Evolutionary conservation across 1,140 invertebrate genomes (phyloP).

Genomic region (Heliconius eleuchia): DNA sequence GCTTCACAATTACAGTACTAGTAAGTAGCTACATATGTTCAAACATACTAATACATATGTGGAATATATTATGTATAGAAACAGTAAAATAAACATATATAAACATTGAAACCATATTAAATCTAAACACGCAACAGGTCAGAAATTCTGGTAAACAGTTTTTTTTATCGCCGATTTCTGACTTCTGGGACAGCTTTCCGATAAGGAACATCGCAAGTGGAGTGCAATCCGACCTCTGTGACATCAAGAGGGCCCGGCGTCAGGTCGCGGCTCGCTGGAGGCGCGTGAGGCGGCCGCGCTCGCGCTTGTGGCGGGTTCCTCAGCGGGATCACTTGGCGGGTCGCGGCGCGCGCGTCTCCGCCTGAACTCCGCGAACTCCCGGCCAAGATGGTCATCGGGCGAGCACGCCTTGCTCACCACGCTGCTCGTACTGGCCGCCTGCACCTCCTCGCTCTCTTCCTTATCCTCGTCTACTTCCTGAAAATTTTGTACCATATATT

Average conservation of each 20-base stretch:
- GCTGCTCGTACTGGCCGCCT: slow-evolving; percentile 62
- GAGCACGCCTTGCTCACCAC: slow-evolving; percentile 50
- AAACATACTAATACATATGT: too few relatives aligned
- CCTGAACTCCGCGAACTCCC: slow-evolving; percentile 58
- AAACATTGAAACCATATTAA: too few relatives aligned
- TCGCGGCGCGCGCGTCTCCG: slow-evolving; percentile 47
- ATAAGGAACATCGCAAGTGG: background rate
- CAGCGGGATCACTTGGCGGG: slow-evolving; percentile 61
- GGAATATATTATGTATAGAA: too few relatives aligned
- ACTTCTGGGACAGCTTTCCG: too few relatives aligned
- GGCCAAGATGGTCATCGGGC: slow-evolving; percentile 50
- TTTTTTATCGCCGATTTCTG: too few relatives aligned
- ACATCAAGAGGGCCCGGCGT: slow-evolving; percentile 35
- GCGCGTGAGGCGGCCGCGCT: slow-evolving; percentile 38
- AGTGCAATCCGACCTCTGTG: background rate
- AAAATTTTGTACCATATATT: slow-evolving; percentile 1
- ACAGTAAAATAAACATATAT: too few relatives aligned
- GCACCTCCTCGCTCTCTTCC: slow-evolving; percentile 74
- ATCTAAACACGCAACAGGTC: too few relatives aligned
- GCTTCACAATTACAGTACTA: too few relatives aligned
- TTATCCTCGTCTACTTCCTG: slow-evolving; percentile 85
- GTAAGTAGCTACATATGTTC: too few relatives aligned
- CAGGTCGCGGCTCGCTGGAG: slow-evolving; percentile 55
- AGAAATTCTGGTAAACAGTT: too few relatives aligned
- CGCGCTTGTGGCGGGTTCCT: slow-evolving; percentile 33